A percentile compares a stretch with the other conserved stretches of the same genome.
Conservation (phyloP, 2,888 invertebrate species). For the Tenthredo scrophulariae region DNA sequence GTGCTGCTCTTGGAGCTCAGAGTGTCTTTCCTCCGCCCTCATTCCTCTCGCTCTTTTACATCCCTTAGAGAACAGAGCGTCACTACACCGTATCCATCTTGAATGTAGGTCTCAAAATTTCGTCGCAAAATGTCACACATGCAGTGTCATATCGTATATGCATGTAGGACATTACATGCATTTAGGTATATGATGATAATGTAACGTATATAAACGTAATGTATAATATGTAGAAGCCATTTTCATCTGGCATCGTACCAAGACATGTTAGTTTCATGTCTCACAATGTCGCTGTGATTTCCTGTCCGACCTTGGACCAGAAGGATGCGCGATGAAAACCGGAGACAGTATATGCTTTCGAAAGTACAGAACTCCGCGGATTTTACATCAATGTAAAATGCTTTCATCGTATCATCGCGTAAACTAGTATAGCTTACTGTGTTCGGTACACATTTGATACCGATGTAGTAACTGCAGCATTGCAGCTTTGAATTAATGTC, state of each 20-base stretch:
- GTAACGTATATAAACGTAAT: not conserved
- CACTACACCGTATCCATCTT: not conserved
- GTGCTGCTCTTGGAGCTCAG: not conserved
- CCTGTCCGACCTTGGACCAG: not conserved
- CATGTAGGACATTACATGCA: no score
- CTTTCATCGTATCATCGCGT: not conserved
- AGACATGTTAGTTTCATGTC: slow-evolving; percentile 5
- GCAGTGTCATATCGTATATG: not conserved
- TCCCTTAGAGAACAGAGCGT: not conserved
- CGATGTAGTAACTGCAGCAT: not conserved
- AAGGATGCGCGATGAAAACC: not conserved
- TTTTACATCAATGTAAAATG: not conserved
- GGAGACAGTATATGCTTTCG: not conserved
- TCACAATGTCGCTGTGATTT: slow-evolving; percentile 4
- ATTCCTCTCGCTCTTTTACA: not conserved
- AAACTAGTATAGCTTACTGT: not conserved
- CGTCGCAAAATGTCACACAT: not conserved
- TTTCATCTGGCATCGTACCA: slow-evolving; percentile 38
- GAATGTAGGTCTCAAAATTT: not conserved
- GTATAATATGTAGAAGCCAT: not conserved
- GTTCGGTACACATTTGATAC: not conserved
- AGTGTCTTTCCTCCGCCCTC: slow-evolving; percentile 7
- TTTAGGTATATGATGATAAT: not conserved
- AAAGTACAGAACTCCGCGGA: not conserved
- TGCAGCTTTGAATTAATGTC: slow-evolving; percentile 23